Base-by-base conservation (phyloP, 1,140 invertebrate species). In the Goniozus legneri region DNA sequence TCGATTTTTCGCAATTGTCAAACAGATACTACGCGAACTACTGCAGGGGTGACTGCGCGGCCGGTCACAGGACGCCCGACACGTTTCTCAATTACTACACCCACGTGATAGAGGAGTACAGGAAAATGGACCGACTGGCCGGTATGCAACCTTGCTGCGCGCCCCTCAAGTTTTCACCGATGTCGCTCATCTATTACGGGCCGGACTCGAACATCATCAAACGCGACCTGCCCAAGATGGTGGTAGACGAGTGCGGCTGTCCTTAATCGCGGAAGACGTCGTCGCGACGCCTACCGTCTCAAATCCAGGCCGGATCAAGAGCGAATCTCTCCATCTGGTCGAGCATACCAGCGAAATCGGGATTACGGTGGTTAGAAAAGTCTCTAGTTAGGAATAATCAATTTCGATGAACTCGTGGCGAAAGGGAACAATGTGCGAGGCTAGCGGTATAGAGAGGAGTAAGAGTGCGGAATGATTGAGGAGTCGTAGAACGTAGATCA, bases 191-290 rank as follows among this genome's bases (percentile, higher is more conserved):
- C 58, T 96, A 97, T 76, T 93, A 93, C 75, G 91, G 91, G 50
- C 86, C 88, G 36, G 86, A 92, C 73, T 84, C 84, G 47, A 93
- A 91, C 72, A 92, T 96, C 65, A 91, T 96, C 67, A 95, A 95
- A 72, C 82, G 91, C 56, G 91, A 95, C 76, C 77, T 97, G 63
- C 92, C 93, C 53, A 93, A 94, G 80, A 97, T 97, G 92, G 89
- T 95, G 50, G 91, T 96, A 21, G 91, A 95, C 72, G 90, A 95
- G 78, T 97, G 94, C 76, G 92, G 93, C 42, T 97, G 94, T 77
- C 89, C 91, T 44, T 95, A 83, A 75, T n/a, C n/a, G n/a, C n/a
- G n/a, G n/a, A n/a, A n/a, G n/a, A n/a, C n/a, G n/a, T n/a, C n/a
- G n/a, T n/a, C n/a, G n/a, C n/a, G n/a, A n/a, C n/a, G n/a, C n/a